These are phyloP conservation scores for Plectrocnemia conspersa DNA, from an alignment of 1,140 invertebrate species.

Conservation along the genomic window DNA sequence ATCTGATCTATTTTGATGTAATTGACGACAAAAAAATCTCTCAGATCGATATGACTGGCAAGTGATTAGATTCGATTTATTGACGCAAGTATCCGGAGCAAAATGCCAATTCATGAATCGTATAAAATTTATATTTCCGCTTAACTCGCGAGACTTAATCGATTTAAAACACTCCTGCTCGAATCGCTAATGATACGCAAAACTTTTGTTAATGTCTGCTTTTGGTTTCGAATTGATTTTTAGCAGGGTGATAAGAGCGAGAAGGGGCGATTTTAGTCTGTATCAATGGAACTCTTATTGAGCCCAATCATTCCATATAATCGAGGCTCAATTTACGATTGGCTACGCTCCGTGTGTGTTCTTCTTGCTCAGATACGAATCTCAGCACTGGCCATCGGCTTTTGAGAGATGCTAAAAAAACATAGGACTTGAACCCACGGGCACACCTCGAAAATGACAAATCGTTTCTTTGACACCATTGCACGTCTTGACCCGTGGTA, in stretches of 20 bases:
- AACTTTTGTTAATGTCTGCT: not conserved
- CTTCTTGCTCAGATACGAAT: not conserved
- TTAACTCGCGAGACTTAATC: too few species aligned
- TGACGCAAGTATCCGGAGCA: too few species aligned
- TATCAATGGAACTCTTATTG: slow-evolving; percentile 2
- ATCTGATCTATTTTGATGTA: too few species aligned
- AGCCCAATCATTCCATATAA: slow-evolving; percentile 3
- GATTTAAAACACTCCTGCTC: too few species aligned
- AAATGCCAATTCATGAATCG: too few species aligned
- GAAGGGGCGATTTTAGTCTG: not conserved
- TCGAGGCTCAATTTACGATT: slow-evolving; percentile 7
- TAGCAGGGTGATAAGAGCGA: not conserved
- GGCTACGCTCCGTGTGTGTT: slow-evolving; percentile 3
- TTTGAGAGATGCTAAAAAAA: too few species aligned
- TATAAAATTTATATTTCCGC: too few species aligned
- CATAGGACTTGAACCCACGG: not conserved
- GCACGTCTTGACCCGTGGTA: not conserved
- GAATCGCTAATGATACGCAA: too few species aligned
- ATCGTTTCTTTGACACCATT: not conserved
- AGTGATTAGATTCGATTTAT: too few species aligned
- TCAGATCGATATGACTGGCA: too few species aligned
- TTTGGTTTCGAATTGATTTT: not conserved
- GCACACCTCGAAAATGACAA: slow-evolving; percentile 3
- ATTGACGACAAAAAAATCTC: too few species aligned
- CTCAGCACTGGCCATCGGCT: not conserved